Evolutionary conservation across 2,888 invertebrate genomes (phyloP).

Genomic region (Ethmia dodecea): DNA sequence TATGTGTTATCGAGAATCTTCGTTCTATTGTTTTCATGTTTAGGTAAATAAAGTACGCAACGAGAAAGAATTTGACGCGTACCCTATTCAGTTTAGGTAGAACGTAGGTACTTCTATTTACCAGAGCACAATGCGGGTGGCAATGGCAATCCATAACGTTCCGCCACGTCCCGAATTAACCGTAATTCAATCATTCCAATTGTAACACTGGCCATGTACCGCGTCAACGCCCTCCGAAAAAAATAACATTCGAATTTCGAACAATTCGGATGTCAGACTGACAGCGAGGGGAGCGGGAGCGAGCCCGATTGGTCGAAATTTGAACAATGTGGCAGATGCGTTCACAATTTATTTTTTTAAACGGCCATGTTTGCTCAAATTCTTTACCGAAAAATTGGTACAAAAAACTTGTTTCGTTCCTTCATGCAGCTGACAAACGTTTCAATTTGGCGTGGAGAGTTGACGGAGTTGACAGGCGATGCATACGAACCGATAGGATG

Average conservation of each 20-base stretch:
- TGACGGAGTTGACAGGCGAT: constrained; percentile 54
- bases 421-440: constrained; percentile 47
- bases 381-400: constrained; percentile 49
- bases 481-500: constrained; percentile 45
- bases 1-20: too few relatives aligned
- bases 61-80: too few relatives aligned
- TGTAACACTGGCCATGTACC: constrained; percentile 65
- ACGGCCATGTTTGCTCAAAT: constrained; percentile 69
- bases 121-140: constrained; percentile 52
- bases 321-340: constrained; percentile 74
- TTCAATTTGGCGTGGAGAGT: constrained; percentile 50
- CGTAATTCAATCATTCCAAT: constrained; percentile 74
- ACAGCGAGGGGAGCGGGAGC: constrained; percentile 72
- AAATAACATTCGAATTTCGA: constrained; percentile 59
- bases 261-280: constrained; percentile 58
- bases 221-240: constrained; percentile 68
- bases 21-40: too few relatives aligned
- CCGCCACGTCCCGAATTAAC: constrained; percentile 52
- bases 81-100: too few relatives aligned
- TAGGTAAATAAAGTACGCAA: too few relatives aligned
- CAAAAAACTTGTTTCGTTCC: constrained; percentile 17
- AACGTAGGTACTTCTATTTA: constrained; percentile 5
- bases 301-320: constrained; percentile 62
- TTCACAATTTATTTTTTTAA: constrained; percentile 43
- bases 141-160: constrained; percentile 63